phyloP scores from a whole-genome alignment of 2,888 invertebrate genomes.

The Hyposoter didymator region DNA sequence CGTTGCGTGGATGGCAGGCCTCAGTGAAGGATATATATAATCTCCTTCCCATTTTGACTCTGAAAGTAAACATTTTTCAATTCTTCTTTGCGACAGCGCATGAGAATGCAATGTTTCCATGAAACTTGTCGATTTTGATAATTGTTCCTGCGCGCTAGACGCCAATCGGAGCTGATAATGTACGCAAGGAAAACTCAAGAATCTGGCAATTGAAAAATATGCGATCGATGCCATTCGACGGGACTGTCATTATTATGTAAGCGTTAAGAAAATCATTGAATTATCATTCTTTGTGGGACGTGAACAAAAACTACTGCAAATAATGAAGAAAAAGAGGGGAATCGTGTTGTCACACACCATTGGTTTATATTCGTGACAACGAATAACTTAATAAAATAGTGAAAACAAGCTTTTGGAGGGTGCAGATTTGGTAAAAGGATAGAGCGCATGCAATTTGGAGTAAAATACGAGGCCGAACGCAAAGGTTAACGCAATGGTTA shows the following conservation, averaged over 20 bases:
- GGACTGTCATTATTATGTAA: not conserved
- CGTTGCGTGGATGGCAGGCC: slow-evolving; percentile 83
- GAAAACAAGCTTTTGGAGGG: not conserved
- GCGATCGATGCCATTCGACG: not conserved
- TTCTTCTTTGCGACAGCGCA: not conserved
- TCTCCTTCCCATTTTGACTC: slow-evolving; percentile 84
- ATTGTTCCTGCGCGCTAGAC: not conserved
- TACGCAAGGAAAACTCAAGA: not conserved
- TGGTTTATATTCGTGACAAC: slow-evolving; percentile 12
- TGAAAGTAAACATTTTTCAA: slow-evolving; percentile 64
- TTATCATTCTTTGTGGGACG: not conserved
- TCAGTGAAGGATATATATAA: slow-evolving; percentile 82
- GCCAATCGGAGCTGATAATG: not conserved
- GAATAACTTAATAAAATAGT: not conserved
- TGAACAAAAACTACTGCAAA: not conserved
- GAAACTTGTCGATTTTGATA: not conserved
- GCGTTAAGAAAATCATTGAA: not conserved
- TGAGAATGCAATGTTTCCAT: not conserved
- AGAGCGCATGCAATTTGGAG: slow-evolving; percentile 7
- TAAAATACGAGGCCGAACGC: slow-evolving; percentile 15
- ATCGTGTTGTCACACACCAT: slow-evolving; percentile 22
- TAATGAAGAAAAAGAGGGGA: not conserved
- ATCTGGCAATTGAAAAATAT: not conserved
- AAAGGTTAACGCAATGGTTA: slow-evolving; percentile 60
- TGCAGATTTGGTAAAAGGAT: not conserved